Evolutionary conservation across 2,888 invertebrate genomes (phyloP).

Genomic region (Candidula unifasciata): DNA sequence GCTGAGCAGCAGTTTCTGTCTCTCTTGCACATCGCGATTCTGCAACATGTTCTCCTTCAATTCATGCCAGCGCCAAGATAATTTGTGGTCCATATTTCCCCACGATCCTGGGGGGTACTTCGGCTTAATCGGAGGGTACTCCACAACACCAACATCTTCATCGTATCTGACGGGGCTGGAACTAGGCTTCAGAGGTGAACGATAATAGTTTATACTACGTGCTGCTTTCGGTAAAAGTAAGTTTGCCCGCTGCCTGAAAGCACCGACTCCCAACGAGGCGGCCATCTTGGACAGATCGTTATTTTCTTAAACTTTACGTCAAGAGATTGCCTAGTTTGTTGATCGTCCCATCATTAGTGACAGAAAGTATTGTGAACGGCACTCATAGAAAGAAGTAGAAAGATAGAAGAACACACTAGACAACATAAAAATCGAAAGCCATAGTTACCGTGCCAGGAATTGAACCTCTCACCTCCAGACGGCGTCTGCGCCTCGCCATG

Average conservation of each 20-base stretch:
- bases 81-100: constrained; percentile 64
- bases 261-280: not conserved
- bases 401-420: too few species aligned
- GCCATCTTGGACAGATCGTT: constrained; percentile 9
- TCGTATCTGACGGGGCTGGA: not conserved
- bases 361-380: too few species aligned
- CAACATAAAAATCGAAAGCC: too few species aligned
- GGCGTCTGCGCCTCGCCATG: too few species aligned
- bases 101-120: constrained; percentile 72
- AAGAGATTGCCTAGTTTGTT: too few species aligned
- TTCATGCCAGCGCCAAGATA: constrained; percentile 71
- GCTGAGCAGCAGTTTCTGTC: constrained; percentile 30
- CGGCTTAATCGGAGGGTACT: constrained; percentile 73
- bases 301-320: too few species aligned
- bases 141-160: not conserved
- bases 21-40: constrained; percentile 32
- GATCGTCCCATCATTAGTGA: too few species aligned
- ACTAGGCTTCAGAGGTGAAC: not conserved
- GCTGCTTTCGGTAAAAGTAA: not conserved
- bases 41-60: constrained; percentile 53
- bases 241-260: not conserved
- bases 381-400: too few species aligned
- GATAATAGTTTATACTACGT: not conserved
- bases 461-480: too few species aligned
- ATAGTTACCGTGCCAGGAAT: too few species aligned